phyloP scores from a whole-genome alignment of 2,113 vertebrate species.

The Ptychochromis oligacanthus region DNA sequence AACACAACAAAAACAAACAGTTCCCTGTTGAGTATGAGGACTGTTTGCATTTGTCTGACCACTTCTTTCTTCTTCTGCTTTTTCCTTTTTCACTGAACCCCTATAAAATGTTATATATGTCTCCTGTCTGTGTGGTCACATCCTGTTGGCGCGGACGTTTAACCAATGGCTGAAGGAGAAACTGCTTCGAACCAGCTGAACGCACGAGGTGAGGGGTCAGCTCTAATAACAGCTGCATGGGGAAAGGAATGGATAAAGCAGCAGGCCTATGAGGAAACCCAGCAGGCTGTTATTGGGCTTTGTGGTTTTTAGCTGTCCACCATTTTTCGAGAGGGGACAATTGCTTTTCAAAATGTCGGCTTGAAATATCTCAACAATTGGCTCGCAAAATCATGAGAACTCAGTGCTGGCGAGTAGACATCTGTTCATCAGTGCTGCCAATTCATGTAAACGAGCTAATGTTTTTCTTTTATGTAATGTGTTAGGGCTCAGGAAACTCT shows the following conservation, averaged over 20 bases:
- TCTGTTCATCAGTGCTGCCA: constrained; percentile 30
- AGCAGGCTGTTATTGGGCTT: constrained; percentile 26
- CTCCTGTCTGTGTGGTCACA: constrained; percentile 35
- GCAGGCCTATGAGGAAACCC: constrained; percentile 35
- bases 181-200: background rate
- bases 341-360: constrained; percentile 58
- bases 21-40: background rate
- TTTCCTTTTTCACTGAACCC: background rate
- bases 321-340: constrained; percentile 45
- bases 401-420: constrained; percentile 27
- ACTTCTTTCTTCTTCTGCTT: background rate
- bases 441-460: constrained; percentile 33
- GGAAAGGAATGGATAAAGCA: constrained; percentile 49
- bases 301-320: constrained; percentile 56
- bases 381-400: constrained; percentile 22
- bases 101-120: constrained; percentile 28
- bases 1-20: constrained; percentile 34
- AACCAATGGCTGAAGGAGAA: constrained; percentile 7
- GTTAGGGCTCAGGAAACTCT: constrained; percentile 28
- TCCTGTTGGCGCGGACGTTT: constrained; percentile 32
- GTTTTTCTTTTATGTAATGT: constrained; percentile 11
- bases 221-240: constrained; percentile 39
- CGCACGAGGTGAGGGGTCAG: constrained; percentile 45
- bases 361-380: constrained; percentile 35
- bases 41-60: background rate